These are phyloP conservation scores for Venusia cambrica DNA, from an alignment of 2,888 invertebrate genomes.

Conservation along the genomic window DNA sequence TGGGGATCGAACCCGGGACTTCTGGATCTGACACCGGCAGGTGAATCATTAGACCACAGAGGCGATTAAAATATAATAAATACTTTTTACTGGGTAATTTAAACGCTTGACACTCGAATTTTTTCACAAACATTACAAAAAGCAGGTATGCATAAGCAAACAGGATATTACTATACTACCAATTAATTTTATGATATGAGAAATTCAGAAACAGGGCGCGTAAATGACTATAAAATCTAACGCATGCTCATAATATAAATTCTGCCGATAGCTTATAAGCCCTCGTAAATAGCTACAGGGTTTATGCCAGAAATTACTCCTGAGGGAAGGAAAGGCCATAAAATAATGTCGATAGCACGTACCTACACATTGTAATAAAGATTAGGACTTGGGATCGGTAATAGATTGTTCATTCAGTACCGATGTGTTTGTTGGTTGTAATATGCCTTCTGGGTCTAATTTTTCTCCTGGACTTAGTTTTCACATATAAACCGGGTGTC, in stretches of 20 bases:
- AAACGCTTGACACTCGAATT: too few species aligned
- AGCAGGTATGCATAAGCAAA: too few species aligned
- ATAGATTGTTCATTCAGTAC: slow-evolving; percentile 43
- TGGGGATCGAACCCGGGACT: too few species aligned
- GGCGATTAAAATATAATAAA: too few species aligned
- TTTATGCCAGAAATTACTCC: slow-evolving; percentile 58
- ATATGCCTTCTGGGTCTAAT: slow-evolving; percentile 43
- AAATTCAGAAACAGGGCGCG: slow-evolving; percentile 21
- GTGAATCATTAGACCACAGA: too few species aligned
- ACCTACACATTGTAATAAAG: slow-evolving; percentile 53
- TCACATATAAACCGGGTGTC: too few species aligned
- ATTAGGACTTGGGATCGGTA: slow-evolving; percentile 43
- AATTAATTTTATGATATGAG: slow-evolving; percentile 20
- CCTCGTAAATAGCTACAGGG: slow-evolving; percentile 58
- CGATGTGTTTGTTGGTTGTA: slow-evolving; percentile 37
- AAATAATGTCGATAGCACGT: slow-evolving; percentile 50
- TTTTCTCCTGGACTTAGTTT: slow-evolving; percentile 30
- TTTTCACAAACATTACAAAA: too few species aligned
- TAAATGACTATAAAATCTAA: slow-evolving; percentile 35
- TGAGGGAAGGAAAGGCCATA: slow-evolving; percentile 49
- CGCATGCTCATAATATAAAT: slow-evolving; percentile 50
- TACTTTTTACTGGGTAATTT: too few species aligned
- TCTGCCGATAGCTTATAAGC: slow-evolving; percentile 62
- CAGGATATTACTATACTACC: slow-evolving; percentile 13
- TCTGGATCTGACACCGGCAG: too few species aligned